Evolutionary conservation across 2,113 vertebrate genomes (phyloP).

Genomic region (Egretta garzetta): DNA sequence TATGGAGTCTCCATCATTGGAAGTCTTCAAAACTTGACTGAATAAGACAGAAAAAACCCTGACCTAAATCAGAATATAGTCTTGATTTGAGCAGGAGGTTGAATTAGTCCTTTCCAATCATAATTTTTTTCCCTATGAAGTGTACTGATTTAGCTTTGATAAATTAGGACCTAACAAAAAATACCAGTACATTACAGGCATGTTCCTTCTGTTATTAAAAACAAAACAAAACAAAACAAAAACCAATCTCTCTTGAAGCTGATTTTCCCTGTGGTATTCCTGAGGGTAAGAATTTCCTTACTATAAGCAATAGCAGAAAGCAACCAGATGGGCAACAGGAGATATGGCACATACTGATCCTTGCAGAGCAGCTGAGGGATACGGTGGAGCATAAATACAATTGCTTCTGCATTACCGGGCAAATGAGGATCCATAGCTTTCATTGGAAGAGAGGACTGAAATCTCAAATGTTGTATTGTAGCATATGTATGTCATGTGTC

Average conservation of each 20-base stretch:
- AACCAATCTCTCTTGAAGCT: not conserved
- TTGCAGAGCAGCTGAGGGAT: not conserved
- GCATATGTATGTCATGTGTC: not conserved
- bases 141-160: not conserved
- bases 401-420: not conserved
- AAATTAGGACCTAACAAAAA: not conserved
- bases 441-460: not conserved
- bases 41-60: not conserved
- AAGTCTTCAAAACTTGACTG: not conserved
- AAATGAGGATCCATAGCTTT: not conserved
- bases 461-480: not conserved
- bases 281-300: not conserved
- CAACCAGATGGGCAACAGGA: not conserved
- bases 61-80: not conserved
- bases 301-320: not conserved
- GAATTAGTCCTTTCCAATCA: not conserved
- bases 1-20: not conserved
- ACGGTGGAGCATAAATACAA: not conserved
- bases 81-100: not conserved
- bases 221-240: not conserved
- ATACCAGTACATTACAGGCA: not conserved
- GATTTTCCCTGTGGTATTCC: not conserved
- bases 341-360: not conserved
- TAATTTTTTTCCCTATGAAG: not conserved
- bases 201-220: not conserved